A percentile compares a stretch with the other conserved stretches of the same genome.
These are phyloP conservation scores for Diaperis boleti DNA, from an alignment of 2,888 invertebrate genomes.

Conservation along the genomic window DNA sequence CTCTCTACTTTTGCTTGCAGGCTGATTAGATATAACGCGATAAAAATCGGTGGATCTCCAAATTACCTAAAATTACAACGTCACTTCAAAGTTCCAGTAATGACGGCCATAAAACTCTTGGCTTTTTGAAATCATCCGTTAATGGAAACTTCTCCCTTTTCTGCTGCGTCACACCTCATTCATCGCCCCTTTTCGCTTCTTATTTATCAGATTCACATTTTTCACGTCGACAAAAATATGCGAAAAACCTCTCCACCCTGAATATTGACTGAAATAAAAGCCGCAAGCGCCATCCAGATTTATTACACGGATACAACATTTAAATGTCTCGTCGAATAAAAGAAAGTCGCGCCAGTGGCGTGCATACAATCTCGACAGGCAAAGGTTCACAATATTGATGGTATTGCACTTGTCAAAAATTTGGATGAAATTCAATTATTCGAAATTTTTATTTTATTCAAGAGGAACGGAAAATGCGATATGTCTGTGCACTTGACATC, in stretches of 20 bases:
- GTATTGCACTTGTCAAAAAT: slow-evolving; percentile 31
- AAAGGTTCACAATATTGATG: slow-evolving; percentile 6
- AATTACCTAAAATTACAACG: no score
- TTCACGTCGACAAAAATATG: slow-evolving; percentile 22
- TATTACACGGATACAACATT: slow-evolving; percentile 19
- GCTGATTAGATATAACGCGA: no score
- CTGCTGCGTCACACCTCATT: slow-evolving; percentile 1
- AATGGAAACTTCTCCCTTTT: slow-evolving; percentile 10
- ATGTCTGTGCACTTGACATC: slow-evolving; percentile 27
- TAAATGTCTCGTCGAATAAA: slow-evolving; percentile 25
- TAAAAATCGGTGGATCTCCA: no score
- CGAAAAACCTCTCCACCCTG: not conserved
- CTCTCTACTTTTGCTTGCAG: no score
- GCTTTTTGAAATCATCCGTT: not conserved
- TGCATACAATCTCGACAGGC: not conserved
- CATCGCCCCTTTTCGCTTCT: slow-evolving; percentile 10
- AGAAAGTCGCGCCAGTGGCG: slow-evolving; percentile 4
- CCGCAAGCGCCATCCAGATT: slow-evolving; percentile 12
- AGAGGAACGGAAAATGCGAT: slow-evolving; percentile 19
- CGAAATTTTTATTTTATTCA: slow-evolving; percentile 37
- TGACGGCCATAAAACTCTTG: no score
- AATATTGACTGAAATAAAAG: slow-evolving; percentile 17
- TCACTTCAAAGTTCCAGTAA: no score
- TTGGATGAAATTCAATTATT: slow-evolving; percentile 28
- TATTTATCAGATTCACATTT: slow-evolving; percentile 27